Conservation (phyloP, 2,797 vertebrate genomes). For the Masticophis lateralis region DNA sequence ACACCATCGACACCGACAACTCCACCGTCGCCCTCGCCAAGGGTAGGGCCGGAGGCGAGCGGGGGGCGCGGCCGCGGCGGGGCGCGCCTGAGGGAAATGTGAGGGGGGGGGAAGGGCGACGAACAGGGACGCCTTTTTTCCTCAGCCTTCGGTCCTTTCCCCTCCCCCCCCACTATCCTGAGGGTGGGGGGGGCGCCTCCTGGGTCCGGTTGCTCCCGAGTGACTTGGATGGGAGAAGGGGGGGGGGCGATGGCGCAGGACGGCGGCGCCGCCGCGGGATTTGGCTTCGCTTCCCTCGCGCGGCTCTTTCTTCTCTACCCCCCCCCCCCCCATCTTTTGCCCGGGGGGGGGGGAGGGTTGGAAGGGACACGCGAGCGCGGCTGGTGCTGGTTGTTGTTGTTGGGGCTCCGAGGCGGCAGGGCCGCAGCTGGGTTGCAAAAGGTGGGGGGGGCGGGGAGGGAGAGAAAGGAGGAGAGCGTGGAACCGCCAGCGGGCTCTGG, state of each 20-base stretch:
- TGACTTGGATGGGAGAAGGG: background rate
- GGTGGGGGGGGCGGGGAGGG: too few relatives aligned
- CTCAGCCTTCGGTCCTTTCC: background rate
- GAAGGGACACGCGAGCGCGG: background rate
- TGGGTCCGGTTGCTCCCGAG: background rate
- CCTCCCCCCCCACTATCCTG: background rate
- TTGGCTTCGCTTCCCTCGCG: background rate
- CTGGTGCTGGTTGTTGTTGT: background rate
- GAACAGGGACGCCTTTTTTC: background rate
- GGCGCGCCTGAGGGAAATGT: background rate
- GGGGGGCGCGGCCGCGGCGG: background rate
- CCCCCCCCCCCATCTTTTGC: too few relatives aligned
- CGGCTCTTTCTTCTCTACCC: background rate
- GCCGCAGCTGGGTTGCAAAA: background rate
- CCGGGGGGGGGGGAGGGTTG: rapidly evolving
- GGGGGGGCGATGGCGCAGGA: background rate
- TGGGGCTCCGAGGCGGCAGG: background rate
- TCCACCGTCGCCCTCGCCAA: conserved; percentile 87
- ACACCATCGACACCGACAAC: conserved; percentile 92
- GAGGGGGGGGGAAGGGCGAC: rapidly evolving
- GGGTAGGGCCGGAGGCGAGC: conserved; percentile 67
- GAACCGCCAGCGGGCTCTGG: background rate
- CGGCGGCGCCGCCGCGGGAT: background rate
- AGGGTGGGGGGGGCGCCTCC: background rate
- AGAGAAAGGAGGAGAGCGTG: background rate